These are phyloP conservation scores for Microctenopoma steveboyesi DNA, from an alignment of 2,797 vertebrate genomes.

Conservation along the genomic window DNA sequence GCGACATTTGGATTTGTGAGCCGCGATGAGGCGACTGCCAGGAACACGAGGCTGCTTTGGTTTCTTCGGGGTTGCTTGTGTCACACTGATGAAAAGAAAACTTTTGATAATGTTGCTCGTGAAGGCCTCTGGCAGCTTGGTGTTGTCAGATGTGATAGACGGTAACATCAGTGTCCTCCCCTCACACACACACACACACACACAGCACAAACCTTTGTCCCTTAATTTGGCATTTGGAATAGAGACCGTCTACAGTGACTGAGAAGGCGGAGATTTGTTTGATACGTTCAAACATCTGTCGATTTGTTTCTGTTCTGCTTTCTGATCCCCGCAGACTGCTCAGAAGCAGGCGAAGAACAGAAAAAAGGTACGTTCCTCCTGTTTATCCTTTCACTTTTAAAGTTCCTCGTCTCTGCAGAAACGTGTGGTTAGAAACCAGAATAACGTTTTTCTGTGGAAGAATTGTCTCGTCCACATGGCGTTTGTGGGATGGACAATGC, in stretches of 20 bases:
- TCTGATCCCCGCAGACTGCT: constrained; percentile 91
- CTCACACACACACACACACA: constrained; percentile 29
- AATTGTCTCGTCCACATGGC: not conserved
- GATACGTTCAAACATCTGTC: constrained; percentile 45
- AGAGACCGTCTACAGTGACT: constrained; percentile 24
- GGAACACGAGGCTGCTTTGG: constrained; percentile 25
- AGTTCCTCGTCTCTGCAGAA: not conserved
- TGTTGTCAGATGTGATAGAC: constrained; percentile 70
- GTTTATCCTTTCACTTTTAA: not conserved
- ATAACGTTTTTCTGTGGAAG: too few species aligned
- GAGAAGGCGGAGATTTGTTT: constrained; percentile 19
- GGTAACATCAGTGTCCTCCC: constrained; percentile 47
- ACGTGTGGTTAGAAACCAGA: not conserved
- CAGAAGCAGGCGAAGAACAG: constrained; percentile 98
- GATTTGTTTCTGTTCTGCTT: constrained; percentile 77
- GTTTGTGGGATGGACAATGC: not conserved
- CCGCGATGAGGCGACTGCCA: constrained; percentile 32
- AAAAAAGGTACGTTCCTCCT: constrained; percentile 87
- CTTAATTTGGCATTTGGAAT: constrained; percentile 59
- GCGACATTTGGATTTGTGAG: not conserved
- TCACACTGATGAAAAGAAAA: constrained; percentile 63
- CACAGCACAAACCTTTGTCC: constrained; percentile 40
- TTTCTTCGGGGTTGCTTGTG: constrained; percentile 52
- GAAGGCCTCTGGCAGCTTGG: constrained; percentile 50
- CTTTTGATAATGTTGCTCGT: constrained; percentile 56